These are phyloP conservation scores for Oreortyx pictus DNA, from an alignment of 2,797 vertebrate genomes.

Conservation along the genomic window DNA sequence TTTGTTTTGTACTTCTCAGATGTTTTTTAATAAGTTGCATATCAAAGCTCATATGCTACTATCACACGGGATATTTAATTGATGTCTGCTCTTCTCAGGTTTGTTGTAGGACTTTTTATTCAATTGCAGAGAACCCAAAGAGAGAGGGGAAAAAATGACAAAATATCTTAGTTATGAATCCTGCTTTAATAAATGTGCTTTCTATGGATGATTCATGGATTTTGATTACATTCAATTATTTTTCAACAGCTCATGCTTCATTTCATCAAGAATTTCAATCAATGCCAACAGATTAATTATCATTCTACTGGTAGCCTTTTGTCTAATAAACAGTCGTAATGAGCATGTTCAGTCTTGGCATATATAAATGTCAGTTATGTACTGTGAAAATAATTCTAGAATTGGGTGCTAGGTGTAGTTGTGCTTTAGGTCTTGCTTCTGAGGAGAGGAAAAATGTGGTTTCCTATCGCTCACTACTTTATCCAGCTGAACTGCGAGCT, in stretches of 20 bases:
- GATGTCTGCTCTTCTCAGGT: conserved; percentile 51
- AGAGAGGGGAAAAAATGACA: conserved; percentile 61
- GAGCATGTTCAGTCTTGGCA: conserved; percentile 65
- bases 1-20: neutral
- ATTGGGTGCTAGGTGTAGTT: neutral
- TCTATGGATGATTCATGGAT: conserved; percentile 78
- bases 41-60: neutral
- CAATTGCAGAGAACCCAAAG: conserved; percentile 56
- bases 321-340: conserved; percentile 75
- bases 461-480: neutral
- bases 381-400: conserved; percentile 39
- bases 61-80: conserved; percentile 33
- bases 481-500: neutral
- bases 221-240: conserved; percentile 81
- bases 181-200: conserved; percentile 77
- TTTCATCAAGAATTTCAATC: conserved; percentile 79
- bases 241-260: conserved; percentile 79
- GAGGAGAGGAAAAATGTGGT: neutral
- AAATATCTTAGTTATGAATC: conserved; percentile 77
- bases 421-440: neutral
- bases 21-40: neutral
- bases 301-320: conserved; percentile 72
- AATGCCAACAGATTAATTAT: conserved; percentile 79
- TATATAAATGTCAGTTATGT: conserved; percentile 62
- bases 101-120: conserved; percentile 56